Base-by-base conservation (phyloP, 1,140 invertebrate genomes). In the Pogonognathellus flavescens region DNA sequence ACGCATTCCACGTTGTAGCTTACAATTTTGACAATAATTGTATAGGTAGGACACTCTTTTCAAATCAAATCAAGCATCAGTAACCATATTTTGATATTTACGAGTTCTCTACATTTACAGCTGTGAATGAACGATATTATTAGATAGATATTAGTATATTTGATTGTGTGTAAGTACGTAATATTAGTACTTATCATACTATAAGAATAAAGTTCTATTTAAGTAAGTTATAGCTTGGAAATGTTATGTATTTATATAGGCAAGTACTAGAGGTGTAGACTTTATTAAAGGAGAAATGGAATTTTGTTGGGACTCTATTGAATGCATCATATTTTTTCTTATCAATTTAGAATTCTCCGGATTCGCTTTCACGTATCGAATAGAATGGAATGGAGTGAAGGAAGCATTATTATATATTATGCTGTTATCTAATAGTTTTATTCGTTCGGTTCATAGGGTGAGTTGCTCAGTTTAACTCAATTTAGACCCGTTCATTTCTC, bases 401-500 rank as follows among this genome's bases (percentile, higher is more conserved):
- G 25, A 31, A 31, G 70, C 70, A 76, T 76, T 76, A 76, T 76
- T 76, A 25, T 31, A 57, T 57, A 14, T 13, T 57, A 76, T 50
- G 31, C 25, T 76, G 31, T 31, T 50, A 76, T 76, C 25, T 76
- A n/a, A 25, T 41, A 41, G 31, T 76, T 31, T 10, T 31, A 49
- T 76, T 31, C 25, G 31, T 50, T 76, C 70, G 41, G 41, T 25
- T 76, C 25, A 76, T 49, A 31, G 31, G 25, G 70, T 76, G 70
- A 41, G 31, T 41, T 41, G 31, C 31, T 76, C 70, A 76, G 70
- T 50, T 76, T n/a, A 76, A 76, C 70, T 76, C 70, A 76, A 76
- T 76, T 76, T 76, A 49, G 70, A 76, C 49, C 70, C 41, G 70
- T 76, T 76, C 70, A 76, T 50, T 76, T 76, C 70, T 31, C 41